A percentile compares a stretch with the other conserved stretches of the same genome.
These are phyloP conservation scores for Nomada ruficornis DNA, from an alignment of 2,888 invertebrate genomes.

Conservation along the genomic window DNA sequence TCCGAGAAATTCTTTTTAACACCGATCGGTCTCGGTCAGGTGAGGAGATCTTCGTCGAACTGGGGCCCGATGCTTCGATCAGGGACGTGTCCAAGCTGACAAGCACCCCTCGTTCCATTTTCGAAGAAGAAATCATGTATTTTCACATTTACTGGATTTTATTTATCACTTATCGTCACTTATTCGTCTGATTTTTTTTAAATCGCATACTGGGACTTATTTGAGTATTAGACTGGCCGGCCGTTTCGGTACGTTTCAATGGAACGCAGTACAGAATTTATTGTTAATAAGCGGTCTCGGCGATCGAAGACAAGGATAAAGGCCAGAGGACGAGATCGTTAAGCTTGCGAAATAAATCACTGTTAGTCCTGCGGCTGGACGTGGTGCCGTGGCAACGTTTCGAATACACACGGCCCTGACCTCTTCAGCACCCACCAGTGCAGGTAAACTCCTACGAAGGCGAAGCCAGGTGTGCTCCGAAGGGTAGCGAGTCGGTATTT, in stretches of 20 bases:
- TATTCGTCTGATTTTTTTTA: too few species aligned
- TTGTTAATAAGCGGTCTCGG: too few species aligned
- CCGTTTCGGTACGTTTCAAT: too few species aligned
- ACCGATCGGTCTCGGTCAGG: conserved; percentile 74
- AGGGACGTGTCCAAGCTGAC: conserved; percentile 35
- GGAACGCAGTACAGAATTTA: too few species aligned
- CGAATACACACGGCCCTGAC: conserved; percentile 57
- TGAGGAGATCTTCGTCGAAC: conserved; percentile 50
- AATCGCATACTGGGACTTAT: too few species aligned
- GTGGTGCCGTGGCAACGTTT: conserved; percentile 54
- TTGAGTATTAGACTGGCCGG: too few species aligned
- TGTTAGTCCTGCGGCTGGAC: conserved; percentile 34
- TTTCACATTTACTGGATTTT: too few species aligned
- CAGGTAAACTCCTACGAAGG: conserved; percentile 70
- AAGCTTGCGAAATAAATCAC: conserved; percentile 47
- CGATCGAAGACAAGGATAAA: conserved; percentile 20
- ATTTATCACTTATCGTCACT: neutral
- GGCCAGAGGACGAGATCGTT: conserved; percentile 26
- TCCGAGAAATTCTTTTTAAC: conserved; percentile 72
- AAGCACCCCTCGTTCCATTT: neutral
- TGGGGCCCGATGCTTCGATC: conserved; percentile 5
- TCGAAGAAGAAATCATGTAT: neutral
- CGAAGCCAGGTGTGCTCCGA: conserved; percentile 71
- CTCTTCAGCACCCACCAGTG: conserved; percentile 66
- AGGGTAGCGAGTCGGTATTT: conserved; percentile 74